Evolutionary conservation across 2,888 invertebrate genomes (phyloP).

Genomic region (Sphaerophoria rueppellii): DNA sequence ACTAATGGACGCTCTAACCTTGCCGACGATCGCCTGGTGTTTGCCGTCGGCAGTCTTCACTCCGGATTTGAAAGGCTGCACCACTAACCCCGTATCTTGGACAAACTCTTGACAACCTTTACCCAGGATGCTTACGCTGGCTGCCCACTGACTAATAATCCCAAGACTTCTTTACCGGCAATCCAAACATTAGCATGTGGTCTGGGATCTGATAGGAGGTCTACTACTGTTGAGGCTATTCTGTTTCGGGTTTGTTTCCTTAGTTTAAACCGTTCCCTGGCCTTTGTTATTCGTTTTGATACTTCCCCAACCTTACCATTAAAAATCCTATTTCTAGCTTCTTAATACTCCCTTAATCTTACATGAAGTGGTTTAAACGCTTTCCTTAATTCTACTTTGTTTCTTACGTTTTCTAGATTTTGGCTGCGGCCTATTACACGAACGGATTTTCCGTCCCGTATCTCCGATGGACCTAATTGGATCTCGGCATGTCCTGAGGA

Average conservation of each 20-base stretch:
- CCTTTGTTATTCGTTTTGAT: not conserved
- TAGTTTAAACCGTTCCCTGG: not conserved
- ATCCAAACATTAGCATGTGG: slow-evolving; percentile 9
- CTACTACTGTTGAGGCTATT: not conserved
- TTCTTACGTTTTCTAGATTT: not conserved
- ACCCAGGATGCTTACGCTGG: no score
- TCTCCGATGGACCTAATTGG: no score
- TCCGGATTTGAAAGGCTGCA: not conserved
- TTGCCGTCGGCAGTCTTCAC: slow-evolving; percentile 49
- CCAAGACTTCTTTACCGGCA: no score
- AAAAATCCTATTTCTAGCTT: slow-evolving; percentile 11
- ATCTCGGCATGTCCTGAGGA: not conserved
- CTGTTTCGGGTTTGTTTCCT: not conserved
- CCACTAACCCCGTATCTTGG: no score
- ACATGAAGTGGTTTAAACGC: not conserved
- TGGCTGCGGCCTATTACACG: no score
- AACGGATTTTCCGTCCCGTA: no score
- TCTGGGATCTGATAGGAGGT: not conserved
- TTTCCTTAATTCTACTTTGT: not conserved
- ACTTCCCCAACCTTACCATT: not conserved
- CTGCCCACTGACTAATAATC: no score
- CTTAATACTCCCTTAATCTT: slow-evolving; percentile 9
- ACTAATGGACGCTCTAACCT: not conserved
- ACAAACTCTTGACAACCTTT: no score
- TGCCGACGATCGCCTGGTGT: slow-evolving; percentile 19